Evolutionary conservation across 2,797 vertebrate genomes (phyloP).

Genomic region (Notoglanidium macrostoma): DNA sequence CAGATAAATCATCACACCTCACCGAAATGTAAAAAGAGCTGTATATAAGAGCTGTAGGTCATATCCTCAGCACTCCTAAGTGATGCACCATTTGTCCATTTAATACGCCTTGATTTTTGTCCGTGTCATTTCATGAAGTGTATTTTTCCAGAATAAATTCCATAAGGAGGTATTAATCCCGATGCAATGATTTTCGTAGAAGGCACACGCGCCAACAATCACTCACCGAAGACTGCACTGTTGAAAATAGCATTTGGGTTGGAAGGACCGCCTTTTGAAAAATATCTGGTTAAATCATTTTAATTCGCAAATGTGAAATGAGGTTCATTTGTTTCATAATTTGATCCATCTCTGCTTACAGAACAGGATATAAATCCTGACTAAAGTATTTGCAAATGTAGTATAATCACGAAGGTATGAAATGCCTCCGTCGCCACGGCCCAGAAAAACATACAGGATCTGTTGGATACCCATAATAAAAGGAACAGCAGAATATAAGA

Average conservation of each 20-base stretch:
- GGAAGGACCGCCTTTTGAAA: constrained; percentile 43
- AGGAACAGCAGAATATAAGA: constrained; percentile 62
- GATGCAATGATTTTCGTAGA: constrained; percentile 29
- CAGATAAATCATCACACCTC: neutral
- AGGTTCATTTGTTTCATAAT: constrained; percentile 25
- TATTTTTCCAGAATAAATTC: constrained; percentile 44
- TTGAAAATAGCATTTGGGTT: constrained; percentile 53
- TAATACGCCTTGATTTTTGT: constrained; percentile 34
- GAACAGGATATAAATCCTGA: constrained; percentile 39
- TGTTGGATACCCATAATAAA: constrained; percentile 6
- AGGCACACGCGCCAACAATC: constrained; percentile 23
- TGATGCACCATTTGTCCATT: constrained; percentile 7
- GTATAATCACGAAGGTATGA: constrained; percentile 54
- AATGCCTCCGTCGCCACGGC: neutral
- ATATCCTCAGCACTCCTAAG: neutral
- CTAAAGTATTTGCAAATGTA: constrained; percentile 55
- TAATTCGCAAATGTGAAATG: constrained; percentile 30
- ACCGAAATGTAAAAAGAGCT: neutral
- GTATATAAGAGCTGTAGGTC: neutral
- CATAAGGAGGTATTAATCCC: constrained; percentile 40
- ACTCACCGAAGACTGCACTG: constrained; percentile 7
- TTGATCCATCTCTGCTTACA: constrained; percentile 34
- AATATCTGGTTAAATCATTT: constrained; percentile 48
- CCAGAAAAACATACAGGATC: constrained; percentile 44
- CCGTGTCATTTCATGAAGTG: constrained; percentile 26